Evolutionary conservation across 2,797 vertebrate genomes (phyloP), one percentile per base, ranked within the genome.

Genomic region (Tokudaia muenninki): DNA sequence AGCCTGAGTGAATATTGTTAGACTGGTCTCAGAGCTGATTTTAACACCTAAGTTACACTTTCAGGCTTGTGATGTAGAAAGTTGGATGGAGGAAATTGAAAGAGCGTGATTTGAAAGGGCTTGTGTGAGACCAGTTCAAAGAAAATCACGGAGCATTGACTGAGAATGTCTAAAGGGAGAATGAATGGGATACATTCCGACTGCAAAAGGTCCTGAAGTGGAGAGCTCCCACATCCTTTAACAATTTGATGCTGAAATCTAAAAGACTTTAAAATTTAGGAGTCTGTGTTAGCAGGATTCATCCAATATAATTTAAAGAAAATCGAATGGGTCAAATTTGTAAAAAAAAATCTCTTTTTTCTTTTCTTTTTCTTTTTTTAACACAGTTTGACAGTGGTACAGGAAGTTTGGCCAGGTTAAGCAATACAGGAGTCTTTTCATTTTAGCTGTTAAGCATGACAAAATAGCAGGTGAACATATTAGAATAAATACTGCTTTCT

Each of bases 71-170:
- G 82, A 80, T 65, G 91, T 63, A 77, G 90, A 90, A 84, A 88
- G 78, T 34, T 75, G 65, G 91, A 81, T 93, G 75, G 83, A 93
- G 81, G 92, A 96, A 87, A 95, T 83, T 90, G 91, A 81, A 95
- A 93, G 79, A 78, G 63, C 55, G 29, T 96, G 75, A 97, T 94
- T 98, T 97, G 70, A 98, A 96, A 82, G 83, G 81, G 37, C 94
- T 87, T 19, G 24, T 74, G 59, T 78, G 96, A 95, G 86, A 95
- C 50, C 31, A 77, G 87, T 34, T 97, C 70, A 88, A 91, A 96
- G 95, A 95, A 98, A 98, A 97, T 97, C 96, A 98, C 61, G 41
- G 3, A 82, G 44, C 44, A 95, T 92, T 96, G 95, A 96, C n/a
- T 87, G 47, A 78, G 92, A 96, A 94, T 92, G 86, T 55, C 47